Percentiles rank a stretch among this genome's conserved stretches.
These are phyloP conservation scores for Remorina albescens DNA, from an alignment of 2,797 vertebrate species.

Conservation along the genomic window DNA sequence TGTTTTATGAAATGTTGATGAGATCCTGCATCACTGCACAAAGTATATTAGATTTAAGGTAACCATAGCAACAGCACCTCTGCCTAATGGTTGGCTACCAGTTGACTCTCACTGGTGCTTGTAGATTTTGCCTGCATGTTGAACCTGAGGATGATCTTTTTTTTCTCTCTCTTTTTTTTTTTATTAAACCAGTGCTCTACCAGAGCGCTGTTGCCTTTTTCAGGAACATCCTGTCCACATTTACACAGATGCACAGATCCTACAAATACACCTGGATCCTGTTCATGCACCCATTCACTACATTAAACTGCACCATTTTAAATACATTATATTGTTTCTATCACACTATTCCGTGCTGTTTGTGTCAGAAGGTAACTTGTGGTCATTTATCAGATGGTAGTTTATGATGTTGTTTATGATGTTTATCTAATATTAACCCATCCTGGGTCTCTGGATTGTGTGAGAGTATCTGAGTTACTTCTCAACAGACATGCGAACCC, in stretches of 20 bases:
- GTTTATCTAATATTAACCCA: neutral
- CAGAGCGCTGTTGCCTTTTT: neutral
- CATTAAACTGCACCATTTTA: neutral
- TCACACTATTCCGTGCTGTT: no score
- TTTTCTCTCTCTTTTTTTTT: no score
- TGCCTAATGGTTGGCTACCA: conserved; percentile 4
- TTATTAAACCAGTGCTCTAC: no score
- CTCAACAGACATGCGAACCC: no score
- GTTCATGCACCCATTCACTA: neutral
- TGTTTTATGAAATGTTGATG: conserved; percentile 11
- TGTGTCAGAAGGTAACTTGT: no score
- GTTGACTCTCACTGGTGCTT: conserved; percentile 9
- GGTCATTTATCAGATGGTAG: neutral
- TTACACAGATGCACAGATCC: neutral
- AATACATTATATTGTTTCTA: neutral
- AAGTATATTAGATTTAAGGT: conserved; percentile 31
- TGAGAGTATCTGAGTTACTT: no score
- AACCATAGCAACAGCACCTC: conserved; percentile 43
- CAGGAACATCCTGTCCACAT: neutral
- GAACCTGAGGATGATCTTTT: neutral
- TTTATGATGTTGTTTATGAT: no score
- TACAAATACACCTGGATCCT: neutral
- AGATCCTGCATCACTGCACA: neutral
- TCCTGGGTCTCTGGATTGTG: no score
- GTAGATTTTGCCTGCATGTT: conserved; percentile 1